Base-by-base conservation (phyloP, 2,797 vertebrate species). In the Benthosema pterotum region DNA sequence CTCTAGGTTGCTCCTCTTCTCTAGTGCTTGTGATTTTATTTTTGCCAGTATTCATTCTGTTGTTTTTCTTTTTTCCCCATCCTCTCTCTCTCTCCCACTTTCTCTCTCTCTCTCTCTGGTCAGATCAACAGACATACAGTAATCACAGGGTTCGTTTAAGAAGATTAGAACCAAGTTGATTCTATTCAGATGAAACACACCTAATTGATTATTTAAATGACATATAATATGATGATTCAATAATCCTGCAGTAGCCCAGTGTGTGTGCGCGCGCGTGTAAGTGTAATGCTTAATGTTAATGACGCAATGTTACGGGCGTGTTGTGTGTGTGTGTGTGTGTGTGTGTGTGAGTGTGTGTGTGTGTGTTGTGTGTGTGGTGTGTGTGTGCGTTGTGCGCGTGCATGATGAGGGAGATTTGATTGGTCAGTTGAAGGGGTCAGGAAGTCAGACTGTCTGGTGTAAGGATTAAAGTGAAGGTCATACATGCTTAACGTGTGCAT, bases 381-480 rank as follows among this genome's bases (percentile, higher is more conserved):
- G n/a, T n/a, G n/a, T n/a, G n/a, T n/a, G 17, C 2, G 38, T 22
- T 13, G n/a, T 22, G 22, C 22, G 22, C 22, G 22, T 52, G 18
- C 16, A 19, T 14, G 7, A 28, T 48, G 25, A 60, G 15, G 42
- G 16, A 48, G 52, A 52, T 65, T 64, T 67, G 63, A 17, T 71
- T 50, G 54, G 65, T 60, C 65, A 60, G 50, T 46, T 57, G 57
- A 42, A 63, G 28, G 62, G 60, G 67, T 72, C 71, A 78, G 57
- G 11, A 74, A 74, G 75, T 78, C 69, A 80, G 50, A 58, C 42
- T 18, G 75, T 80, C 69, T 74, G 71, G 63, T 53, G 48, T 42
- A 62, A 16, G 63, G 76, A 79, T 81, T 72, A 75, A 42, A 69
- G 67, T 79, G 47, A 83, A 75, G 72, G 63, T 76, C 63, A 71